A percentile compares a stretch with the other conserved stretches of the same genome.
Conservation (phyloP, 2,888 invertebrate genomes). For the Drosophila crucigera region DNA sequence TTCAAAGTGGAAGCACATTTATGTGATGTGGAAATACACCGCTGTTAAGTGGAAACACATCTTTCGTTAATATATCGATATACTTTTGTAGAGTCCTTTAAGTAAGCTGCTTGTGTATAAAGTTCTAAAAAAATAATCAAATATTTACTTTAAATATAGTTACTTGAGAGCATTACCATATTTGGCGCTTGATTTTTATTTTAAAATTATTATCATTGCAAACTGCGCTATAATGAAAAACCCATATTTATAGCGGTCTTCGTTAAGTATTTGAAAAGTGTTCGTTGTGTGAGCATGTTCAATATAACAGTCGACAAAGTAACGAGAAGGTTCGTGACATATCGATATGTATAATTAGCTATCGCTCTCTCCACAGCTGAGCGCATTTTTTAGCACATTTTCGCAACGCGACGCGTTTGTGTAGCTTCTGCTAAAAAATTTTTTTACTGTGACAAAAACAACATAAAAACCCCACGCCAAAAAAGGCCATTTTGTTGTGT, state of each 20-base stretch:
- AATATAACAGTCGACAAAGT: not conserved
- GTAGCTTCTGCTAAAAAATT: constrained; percentile 69
- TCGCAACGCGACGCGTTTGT: constrained; percentile 65
- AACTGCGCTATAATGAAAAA: not conserved
- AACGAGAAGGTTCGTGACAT: not conserved
- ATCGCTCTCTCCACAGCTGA: constrained; percentile 53
- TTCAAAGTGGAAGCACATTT: not conserved
- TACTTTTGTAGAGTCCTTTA: not conserved
- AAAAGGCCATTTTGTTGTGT: constrained; percentile 42
- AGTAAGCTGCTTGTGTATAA: not conserved
- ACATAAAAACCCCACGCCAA: constrained; percentile 38
- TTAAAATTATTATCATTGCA: not conserved
- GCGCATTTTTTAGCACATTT: constrained; percentile 73
- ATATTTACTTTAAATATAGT: not conserved
- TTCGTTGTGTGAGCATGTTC: constrained; percentile 21
- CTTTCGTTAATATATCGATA: not conserved
- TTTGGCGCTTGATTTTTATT: not conserved
- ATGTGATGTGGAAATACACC: not conserved
- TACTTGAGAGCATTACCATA: not conserved
- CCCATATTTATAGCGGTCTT: not conserved
- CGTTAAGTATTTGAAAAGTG: not conserved
- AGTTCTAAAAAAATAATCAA: not conserved
- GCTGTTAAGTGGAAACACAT: not conserved
- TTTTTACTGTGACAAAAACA: constrained; percentile 73
- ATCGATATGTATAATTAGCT: constrained; percentile 33